These are phyloP conservation scores for Tenebrosternarchus preto DNA, from an alignment of 2,113 vertebrate species.

Conservation along the genomic window DNA sequence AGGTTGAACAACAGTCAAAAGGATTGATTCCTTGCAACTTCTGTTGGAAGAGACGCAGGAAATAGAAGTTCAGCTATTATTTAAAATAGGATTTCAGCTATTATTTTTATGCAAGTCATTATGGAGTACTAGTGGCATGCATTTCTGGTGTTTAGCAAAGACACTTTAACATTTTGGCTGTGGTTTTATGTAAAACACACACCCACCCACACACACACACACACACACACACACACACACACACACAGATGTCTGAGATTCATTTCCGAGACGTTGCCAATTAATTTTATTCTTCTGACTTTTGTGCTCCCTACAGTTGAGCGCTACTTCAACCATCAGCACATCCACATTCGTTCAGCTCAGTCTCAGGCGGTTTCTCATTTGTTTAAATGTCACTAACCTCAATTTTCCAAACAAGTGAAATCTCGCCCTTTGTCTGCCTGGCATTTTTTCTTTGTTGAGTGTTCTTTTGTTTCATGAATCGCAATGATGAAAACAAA, in stretches of 20 bases:
- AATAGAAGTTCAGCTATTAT: no score
- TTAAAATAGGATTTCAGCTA: no score
- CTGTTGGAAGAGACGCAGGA: conserved; percentile 75
- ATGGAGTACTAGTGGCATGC: not conserved
- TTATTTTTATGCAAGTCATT: not conserved
- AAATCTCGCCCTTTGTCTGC: not conserved
- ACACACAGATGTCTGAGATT: conserved; percentile 1
- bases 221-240: not conserved
- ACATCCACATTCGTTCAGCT: not conserved
- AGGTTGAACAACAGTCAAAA: conserved; percentile 94
- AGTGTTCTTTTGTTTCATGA: conserved; percentile 30
- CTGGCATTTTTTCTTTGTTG: conserved; percentile 4
- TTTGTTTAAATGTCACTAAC: conserved; percentile 39
- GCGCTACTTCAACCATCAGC: not conserved
- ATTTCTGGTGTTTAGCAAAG: no score
- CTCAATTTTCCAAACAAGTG: conserved; percentile 2
- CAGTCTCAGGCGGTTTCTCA: not conserved
- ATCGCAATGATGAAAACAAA: conserved; percentile 3
- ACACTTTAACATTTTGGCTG: no score
- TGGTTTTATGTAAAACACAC: no score
- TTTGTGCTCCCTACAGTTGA: not conserved
- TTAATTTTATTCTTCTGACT: conserved; percentile 6
- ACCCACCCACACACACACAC: not conserved
- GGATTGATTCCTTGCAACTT: conserved; percentile 97
- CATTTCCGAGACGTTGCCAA: conserved; percentile 1